These are phyloP conservation scores for Gallirallus australis DNA, from an alignment of 2,797 vertebrate genomes.

Conservation along the genomic window DNA sequence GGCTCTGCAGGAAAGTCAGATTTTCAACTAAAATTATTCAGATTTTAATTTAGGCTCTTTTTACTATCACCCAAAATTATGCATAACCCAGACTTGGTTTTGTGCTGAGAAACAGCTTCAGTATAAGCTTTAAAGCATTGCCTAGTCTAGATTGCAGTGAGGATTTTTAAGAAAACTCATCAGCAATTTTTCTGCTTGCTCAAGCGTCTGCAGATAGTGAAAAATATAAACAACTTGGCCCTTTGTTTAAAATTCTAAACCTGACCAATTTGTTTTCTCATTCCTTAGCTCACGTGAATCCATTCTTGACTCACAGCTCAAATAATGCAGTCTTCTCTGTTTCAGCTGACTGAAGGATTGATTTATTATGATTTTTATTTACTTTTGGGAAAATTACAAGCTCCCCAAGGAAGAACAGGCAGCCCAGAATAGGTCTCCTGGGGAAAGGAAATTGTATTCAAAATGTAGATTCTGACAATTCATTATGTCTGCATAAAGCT, in stretches of 20 bases:
- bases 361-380: constrained; percentile 15
- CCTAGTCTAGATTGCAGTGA: constrained; percentile 5
- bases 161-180: constrained; percentile 38
- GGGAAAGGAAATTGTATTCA: not conserved
- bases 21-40: constrained; percentile 30
- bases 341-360: not conserved
- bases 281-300: not conserved
- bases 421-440: not conserved
- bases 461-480: not conserved
- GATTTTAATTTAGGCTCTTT: constrained; percentile 34
- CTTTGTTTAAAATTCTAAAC: constrained; percentile 28
- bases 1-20: constrained; percentile 12
- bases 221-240: constrained; percentile 35
- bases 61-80: not conserved
- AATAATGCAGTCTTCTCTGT: not conserved
- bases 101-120: constrained; percentile 47
- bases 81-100: constrained; percentile 33
- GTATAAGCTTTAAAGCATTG: not conserved
- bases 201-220: constrained; percentile 24
- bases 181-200: constrained; percentile 51
- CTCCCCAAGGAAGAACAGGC: not conserved
- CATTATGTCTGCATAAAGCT: not conserved
- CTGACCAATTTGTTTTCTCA: not conserved
- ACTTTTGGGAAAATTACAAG: constrained; percentile 4
- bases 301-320: not conserved